Conservation (phyloP, 2,888 invertebrate species). For the Parnassius glacialis region DNA sequence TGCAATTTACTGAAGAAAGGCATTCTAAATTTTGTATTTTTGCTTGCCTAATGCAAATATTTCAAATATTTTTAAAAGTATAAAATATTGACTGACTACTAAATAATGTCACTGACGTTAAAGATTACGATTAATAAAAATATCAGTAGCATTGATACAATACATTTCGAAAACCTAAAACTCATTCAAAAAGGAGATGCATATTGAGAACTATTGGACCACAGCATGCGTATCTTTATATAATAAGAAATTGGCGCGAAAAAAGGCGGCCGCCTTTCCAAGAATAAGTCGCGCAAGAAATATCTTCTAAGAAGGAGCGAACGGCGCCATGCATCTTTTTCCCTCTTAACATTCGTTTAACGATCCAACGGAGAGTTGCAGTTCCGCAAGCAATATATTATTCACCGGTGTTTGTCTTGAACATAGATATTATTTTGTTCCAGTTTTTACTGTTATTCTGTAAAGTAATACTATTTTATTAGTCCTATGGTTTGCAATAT, state of each 20-base stretch:
- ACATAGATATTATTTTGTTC: neutral
- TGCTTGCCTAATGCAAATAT: too few species aligned
- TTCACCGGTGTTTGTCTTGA: neutral
- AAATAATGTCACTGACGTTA: too few species aligned
- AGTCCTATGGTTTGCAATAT: too few species aligned
- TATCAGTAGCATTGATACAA: too few species aligned
- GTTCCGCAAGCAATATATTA: slow-evolving; percentile 16
- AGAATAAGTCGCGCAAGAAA: slow-evolving; percentile 48
- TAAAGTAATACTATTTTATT: neutral
- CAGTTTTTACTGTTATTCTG: neutral
- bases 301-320: slow-evolving; percentile 50
- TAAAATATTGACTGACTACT: too few species aligned
- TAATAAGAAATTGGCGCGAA: slow-evolving; percentile 58
- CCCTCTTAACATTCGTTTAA: slow-evolving; percentile 35
- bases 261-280: slow-evolving; percentile 45
- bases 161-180: too few species aligned
- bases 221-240: slow-evolving; percentile 38
- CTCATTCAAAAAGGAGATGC: too few species aligned
- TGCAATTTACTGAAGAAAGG: too few species aligned
- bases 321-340: slow-evolving; percentile 36
- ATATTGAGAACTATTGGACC: slow-evolving; percentile 17
- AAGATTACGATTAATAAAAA: too few species aligned
- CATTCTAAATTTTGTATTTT: too few species aligned
- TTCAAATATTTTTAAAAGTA: too few species aligned
- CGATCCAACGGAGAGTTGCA: slow-evolving; percentile 21